Base-by-base conservation (phyloP, 2,797 vertebrate genomes). In the Gallinago solitaria region DNA sequence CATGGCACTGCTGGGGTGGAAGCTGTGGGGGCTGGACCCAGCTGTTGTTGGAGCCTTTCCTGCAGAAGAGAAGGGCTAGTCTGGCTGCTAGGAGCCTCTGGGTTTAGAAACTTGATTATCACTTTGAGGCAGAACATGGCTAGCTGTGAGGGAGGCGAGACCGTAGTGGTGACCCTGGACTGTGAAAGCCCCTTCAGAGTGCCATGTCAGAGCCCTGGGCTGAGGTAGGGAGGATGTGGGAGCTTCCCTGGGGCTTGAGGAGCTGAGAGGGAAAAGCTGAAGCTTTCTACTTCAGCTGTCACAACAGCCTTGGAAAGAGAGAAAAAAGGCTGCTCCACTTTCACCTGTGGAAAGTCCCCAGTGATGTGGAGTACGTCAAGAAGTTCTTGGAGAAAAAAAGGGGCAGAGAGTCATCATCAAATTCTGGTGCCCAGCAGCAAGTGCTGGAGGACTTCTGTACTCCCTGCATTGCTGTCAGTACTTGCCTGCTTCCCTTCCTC, bases 121-220 rank as follows among this genome's bases (percentile, higher is more conserved):
- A 4, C 27, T 57, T 60, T 32, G 18, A 71, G 20, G 33, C 14
- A 48, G 48, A 75, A 24, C 1, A 1, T 11, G 7, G 13, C 33
- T 56, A 35, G 5, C 28, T 51, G 43, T 33, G 37, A 53, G 37
- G 37, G 32, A 61, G 53, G 17, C 21, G 14, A 81, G 20, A 37
- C 6, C 0, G 0, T 3, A 57, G 35, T 12, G 16, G 30, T 71
- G 53, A 75, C 12, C 25, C 48, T 27, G 43, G 56, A 30, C 48
- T 39, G 39, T n/a, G 45, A 65, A 68, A 89, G 6, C 5, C 33
- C 14, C n/a, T 50, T 16, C 37, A 51, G 35, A 79, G 24, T 28
- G 33, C 25, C 15, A 16, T 0, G 1, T 7, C 14, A 68, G 45
- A 78, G 21, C 7, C 28, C 45, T 9, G 24, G 47, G 16, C 33